Evolutionary conservation across 1,140 invertebrate genomes (phyloP), one percentile per base, ranked within the genome.

Genomic region (Panagrolaimus sp.): DNA sequence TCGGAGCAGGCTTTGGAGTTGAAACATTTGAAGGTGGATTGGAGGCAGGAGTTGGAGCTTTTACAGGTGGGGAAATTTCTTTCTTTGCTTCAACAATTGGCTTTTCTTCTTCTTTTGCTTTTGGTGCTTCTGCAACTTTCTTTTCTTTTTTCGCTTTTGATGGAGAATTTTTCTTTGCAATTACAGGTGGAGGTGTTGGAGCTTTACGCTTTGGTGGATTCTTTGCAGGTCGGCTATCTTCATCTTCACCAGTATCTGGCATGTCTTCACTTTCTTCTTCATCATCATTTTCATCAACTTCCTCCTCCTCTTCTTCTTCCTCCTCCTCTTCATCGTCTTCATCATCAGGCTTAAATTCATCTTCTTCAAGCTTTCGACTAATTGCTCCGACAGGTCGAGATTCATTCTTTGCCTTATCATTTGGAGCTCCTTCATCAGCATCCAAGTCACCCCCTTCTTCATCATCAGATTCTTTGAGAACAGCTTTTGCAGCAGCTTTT

Each of bases 281-380:
- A 17, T 70, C 58, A 5, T 70, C 68, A 9, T 69, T 28, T 14
- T 70, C n/a, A 1, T 70, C 68, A 21, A 45, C 28, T 15, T 66
- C 68, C 6, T 38, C 14, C 24, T 69, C 72, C 28, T 73, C 72
- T 10, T 74, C 72, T n/a, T 69, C 72, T 14, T 73, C 63, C 74
- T 45, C 10, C 46, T 63, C 43, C 48, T 63, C 69, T 55, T 43
- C 44, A 15, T 47, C 43, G 9, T 63, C 62, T 43, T 62, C 44
- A n/a, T 72, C 71, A 26, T 72, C 70, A 38, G 71, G 71, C 21
- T 64, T 24, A 43, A 72, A 72, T 45, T 72, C 72, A 26, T 73
- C 72, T 1, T 32, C 66, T 24, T 71, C 70, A 43, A 38, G 58
- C 14, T 43, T 43, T 38, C 55, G 26, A 6, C 32, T 63, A 7